Conservation (phyloP, 2,797 vertebrate species). For the Xenentodon cancila region DNA sequence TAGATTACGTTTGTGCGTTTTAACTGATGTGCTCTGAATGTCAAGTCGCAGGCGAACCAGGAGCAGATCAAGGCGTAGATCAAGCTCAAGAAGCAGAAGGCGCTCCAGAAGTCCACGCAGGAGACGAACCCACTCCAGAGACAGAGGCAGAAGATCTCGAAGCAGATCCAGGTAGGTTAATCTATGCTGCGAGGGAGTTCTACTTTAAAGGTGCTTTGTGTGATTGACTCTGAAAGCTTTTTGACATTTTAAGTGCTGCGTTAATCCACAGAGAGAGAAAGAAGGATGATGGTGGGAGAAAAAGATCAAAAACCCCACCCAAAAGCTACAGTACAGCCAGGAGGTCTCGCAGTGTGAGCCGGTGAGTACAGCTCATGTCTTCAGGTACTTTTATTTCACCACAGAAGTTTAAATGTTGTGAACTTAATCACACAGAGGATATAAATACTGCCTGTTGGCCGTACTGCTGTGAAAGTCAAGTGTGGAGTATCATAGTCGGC, state of each 20-base stretch:
- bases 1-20: not conserved
- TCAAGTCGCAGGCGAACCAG: conserved; percentile 83
- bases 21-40: not conserved
- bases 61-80: conserved; percentile 90
- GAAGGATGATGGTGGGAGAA: conserved; percentile 92
- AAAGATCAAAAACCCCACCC: conserved; percentile 94
- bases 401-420: too few species aligned
- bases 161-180: conserved; percentile 87
- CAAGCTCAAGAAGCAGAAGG: conserved; percentile 88
- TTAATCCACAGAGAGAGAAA: conserved; percentile 88
- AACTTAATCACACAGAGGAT: too few species aligned
- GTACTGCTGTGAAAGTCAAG: too few species aligned
- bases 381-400: not conserved
- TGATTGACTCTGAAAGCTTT: not conserved
- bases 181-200: not conserved
- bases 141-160: conserved; percentile 85
- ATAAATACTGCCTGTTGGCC: too few species aligned
- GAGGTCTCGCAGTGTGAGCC: conserved; percentile 91
- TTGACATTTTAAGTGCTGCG: not conserved
- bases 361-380: conserved; percentile 76
- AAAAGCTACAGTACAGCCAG: conserved; percentile 97
- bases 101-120: conserved; percentile 92
- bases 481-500: too few species aligned
- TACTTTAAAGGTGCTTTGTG: not conserved
- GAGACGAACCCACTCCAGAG: conserved; percentile 88